Conservation (phyloP, 2,888 invertebrate genomes). For the Choristoneura rosaceana region DNA sequence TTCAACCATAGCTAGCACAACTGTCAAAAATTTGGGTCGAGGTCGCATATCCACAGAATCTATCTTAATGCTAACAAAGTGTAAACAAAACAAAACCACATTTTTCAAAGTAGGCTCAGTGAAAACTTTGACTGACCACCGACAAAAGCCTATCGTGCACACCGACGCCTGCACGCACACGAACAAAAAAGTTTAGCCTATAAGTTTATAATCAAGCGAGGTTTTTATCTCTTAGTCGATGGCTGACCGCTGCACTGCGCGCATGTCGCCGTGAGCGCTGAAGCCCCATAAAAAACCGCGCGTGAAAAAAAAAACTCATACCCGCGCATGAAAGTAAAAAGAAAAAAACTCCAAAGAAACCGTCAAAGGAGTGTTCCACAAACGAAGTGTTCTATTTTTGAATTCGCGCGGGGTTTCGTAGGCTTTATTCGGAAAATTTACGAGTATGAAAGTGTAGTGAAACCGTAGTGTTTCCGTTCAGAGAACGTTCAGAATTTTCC, state of each 20-base stretch:
- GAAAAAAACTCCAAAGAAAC: constrained; percentile 55
- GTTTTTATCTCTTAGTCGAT: constrained; percentile 85
- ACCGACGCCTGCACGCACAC: constrained; percentile 77
- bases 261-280: constrained; percentile 72
- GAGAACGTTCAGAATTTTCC: constrained; percentile 68
- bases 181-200: constrained; percentile 82
- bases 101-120: constrained; percentile 53
- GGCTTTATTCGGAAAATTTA: constrained; percentile 74
- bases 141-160: constrained; percentile 75
- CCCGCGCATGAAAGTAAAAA: constrained; percentile 66
- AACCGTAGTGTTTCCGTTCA: constrained; percentile 71
- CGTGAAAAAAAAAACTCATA: constrained; percentile 62
- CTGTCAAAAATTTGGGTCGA: not conserved
- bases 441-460: constrained; percentile 75
- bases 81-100: constrained; percentile 14
- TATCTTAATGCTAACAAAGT: constrained; percentile 2
- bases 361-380: constrained; percentile 67
- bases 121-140: constrained; percentile 70
- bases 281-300: constrained; percentile 71
- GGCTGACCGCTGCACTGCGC: constrained; percentile 77
- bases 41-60: not conserved
- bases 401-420: constrained; percentile 57
- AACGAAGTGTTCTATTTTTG: constrained; percentile 68
- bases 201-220: constrained; percentile 85
- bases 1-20: not conserved